Evolutionary conservation across 1,140 invertebrate species (phyloP), one percentile per base, ranked within the genome.

Genomic region (Psix sp.): DNA sequence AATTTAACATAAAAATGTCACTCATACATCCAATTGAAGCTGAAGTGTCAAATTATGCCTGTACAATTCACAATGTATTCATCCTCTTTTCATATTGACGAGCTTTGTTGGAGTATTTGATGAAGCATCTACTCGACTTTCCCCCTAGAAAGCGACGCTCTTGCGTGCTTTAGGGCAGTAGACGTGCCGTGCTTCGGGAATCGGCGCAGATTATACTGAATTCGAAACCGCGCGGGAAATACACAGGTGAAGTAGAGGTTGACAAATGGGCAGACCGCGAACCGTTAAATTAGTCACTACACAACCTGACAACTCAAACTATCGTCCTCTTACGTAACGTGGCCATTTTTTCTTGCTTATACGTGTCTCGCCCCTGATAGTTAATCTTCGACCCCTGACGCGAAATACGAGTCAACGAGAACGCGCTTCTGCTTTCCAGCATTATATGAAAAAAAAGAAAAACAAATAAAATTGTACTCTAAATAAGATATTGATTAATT

Each of bases 241-340:
- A 74, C 63, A 45, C 71, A 74, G 71, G 71, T 74, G 71, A 63
- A 67, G 71, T 67, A 67, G 71, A 74, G 71, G 63, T 74, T 74
- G 71, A 74, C 71, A 62, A 74, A 74, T 67, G 71, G 71, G 71
- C 62, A 74, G 62, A 74, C 71, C 57, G 49, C 63, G 71, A 74
- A 74, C 71, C 71, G 71, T 74, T 74, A 74, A 74, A 74, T 74
- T 74, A 74, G 71, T 74, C 62, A 73, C 70, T 67, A 62, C 62
- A 74, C 62, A 74, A 74, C 49, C 48, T 73, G 70, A 73, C 70
- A 65, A 73, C 54, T 63, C 60, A 65, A 73, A 73, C 70, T 57
- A 60, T 39, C 60, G 29, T 60, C 48, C 60, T 65, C 60, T 73
- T 73, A 66, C 60, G 48, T 54, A 45, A 66, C 60, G 11, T 38